phyloP scores from a whole-genome alignment of 2,888 invertebrate species.

The Dicycla oo region DNA sequence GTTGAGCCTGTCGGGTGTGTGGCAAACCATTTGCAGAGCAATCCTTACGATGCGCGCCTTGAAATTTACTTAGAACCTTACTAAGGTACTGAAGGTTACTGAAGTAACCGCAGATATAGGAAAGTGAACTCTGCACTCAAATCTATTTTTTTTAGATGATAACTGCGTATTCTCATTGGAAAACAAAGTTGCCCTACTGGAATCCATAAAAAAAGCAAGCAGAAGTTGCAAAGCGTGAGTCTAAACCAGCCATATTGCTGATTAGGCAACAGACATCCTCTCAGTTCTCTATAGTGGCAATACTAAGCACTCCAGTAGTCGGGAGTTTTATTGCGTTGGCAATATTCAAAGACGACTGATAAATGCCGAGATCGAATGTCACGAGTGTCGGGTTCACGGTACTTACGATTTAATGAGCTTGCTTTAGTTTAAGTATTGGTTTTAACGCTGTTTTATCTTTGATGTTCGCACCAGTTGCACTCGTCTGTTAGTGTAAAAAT shows the following conservation, averaged over 20 bases:
- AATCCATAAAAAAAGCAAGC: background rate
- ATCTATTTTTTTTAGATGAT: background rate
- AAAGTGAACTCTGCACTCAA: background rate
- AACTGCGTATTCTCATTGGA: background rate
- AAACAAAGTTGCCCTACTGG: background rate
- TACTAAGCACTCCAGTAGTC: constrained; percentile 13
- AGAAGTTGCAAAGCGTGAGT: background rate
- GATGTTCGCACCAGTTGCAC: constrained; percentile 36
- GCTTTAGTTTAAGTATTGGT: constrained; percentile 24
- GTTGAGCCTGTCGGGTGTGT: no score
- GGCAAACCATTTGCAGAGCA: background rate
- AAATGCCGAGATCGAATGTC: constrained; percentile 38
- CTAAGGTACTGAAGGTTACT: no score
- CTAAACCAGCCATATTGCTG: background rate
- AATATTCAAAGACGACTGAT: constrained; percentile 40
- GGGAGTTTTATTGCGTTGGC: constrained; percentile 33
- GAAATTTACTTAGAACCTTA: no score
- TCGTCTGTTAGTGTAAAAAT: background rate
- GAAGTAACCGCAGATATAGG: background rate
- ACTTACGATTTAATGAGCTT: constrained; percentile 37
- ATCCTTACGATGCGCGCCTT: no score
- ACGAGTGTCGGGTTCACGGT: constrained; percentile 22
- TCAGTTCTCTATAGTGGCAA: constrained; percentile 11
- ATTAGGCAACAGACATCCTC: constrained; percentile 10
- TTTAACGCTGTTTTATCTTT: constrained; percentile 20